Percentiles rank a stretch among this genome's conserved stretches.
These are phyloP conservation scores for Whitmania pigra DNA, from an alignment of 1,140 invertebrate genomes.

Conservation along the genomic window DNA sequence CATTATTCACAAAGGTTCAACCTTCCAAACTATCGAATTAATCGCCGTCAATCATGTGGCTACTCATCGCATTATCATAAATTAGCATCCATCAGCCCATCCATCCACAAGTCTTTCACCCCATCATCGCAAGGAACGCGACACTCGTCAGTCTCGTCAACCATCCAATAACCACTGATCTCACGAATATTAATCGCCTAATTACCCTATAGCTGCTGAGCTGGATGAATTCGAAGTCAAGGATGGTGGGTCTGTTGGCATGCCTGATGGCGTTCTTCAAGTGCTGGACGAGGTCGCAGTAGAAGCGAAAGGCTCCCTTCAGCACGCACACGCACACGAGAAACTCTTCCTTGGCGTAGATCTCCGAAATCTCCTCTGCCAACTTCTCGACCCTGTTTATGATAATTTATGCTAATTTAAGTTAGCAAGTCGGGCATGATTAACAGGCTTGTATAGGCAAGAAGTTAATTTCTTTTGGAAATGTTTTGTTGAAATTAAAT, in stretches of 20 bases:
- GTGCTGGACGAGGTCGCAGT: not conserved
- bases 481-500: too few relatives aligned
- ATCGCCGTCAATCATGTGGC: too few relatives aligned
- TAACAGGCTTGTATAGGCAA: too few relatives aligned
- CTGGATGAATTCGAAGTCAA: not conserved
- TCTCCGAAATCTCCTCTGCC: not conserved
- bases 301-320: not conserved
- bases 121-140: too few relatives aligned
- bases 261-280: constrained; percentile 5
- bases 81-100: too few relatives aligned
- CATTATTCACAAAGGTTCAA: not conserved
- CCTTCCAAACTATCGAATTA: too few relatives aligned
- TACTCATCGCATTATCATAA: too few relatives aligned
- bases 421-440: not conserved
- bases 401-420: not conserved
- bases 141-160: too few relatives aligned
- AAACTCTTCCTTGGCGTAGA: not conserved
- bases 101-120: too few relatives aligned
- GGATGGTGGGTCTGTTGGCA: not conserved
- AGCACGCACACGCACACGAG: not conserved
- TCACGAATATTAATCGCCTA: too few relatives aligned
- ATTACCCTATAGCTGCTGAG: constrained; percentile 4
- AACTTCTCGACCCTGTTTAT: not conserved
- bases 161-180: too few relatives aligned
- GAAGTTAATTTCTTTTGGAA: too few relatives aligned